A percentile compares a stretch with the other conserved stretches of the same genome.
Conservation (phyloP, 1,140 invertebrate species). For the Bombus waltoni region DNA sequence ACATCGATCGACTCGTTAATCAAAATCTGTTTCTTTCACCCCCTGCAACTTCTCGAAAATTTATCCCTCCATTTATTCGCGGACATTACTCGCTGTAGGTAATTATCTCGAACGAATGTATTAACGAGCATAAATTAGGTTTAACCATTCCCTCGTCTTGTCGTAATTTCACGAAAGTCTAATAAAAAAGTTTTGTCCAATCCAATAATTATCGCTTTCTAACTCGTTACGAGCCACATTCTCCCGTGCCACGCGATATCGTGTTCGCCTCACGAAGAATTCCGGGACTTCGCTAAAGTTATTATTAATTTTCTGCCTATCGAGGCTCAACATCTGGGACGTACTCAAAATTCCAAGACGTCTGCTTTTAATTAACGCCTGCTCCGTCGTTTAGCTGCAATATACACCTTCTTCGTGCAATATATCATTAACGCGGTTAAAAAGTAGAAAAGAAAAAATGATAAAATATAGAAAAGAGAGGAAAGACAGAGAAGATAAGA, state of each 20-base stretch:
- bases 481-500: background rate
- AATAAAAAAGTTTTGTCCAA: conserved; percentile 47
- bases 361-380: conserved; percentile 70
- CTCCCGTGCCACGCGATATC: conserved; percentile 39
- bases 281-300: conserved; percentile 63
- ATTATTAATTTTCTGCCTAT: conserved; percentile 71
- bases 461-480: background rate
- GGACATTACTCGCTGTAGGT: background rate
- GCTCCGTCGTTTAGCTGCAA: conserved; percentile 41
- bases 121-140: conserved; percentile 11
- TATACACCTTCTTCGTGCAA: conserved; percentile 15
- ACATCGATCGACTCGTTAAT: background rate
- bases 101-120: background rate
- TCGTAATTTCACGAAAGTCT: conserved; percentile 24
- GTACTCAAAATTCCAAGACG: conserved; percentile 62
- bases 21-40: background rate
- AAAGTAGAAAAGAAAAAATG: background rate
- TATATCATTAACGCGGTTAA: conserved; percentile 16
- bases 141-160: background rate
- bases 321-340: conserved; percentile 64
- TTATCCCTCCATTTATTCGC: background rate
- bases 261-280: conserved; percentile 55
- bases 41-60: background rate
- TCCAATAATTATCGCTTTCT: conserved; percentile 61
- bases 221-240: conserved; percentile 47